These are phyloP conservation scores for Pentalonia nigronervosa DNA, from an alignment of 1,140 invertebrate genomes.

Conservation along the genomic window DNA sequence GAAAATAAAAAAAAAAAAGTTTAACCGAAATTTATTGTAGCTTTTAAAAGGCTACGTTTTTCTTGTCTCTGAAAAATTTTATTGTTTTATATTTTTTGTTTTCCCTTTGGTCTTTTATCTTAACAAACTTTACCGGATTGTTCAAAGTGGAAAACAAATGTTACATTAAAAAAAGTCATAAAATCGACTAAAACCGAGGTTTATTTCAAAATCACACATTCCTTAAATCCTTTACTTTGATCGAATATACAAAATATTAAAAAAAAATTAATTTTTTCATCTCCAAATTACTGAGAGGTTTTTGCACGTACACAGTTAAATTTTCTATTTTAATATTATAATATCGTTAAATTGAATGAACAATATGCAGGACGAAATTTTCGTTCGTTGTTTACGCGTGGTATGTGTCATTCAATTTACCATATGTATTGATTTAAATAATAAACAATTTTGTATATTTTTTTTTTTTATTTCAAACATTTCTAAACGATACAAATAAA, in stretches of 20 bases:
- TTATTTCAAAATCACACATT: background rate
- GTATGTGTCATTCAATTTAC: background rate
- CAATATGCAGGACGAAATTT: background rate
- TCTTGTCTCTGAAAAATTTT: conserved; percentile 42
- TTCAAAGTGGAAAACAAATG: conserved; percentile 30
- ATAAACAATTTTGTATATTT: background rate
- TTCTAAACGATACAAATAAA: background rate
- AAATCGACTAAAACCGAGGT: background rate
- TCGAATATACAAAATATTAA: background rate
- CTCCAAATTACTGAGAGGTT: background rate
- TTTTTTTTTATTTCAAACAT: background rate
- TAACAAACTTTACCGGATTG: background rate
- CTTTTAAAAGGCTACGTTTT: conserved; percentile 48
- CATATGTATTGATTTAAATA: background rate
- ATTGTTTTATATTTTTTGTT: conserved; percentile 44
- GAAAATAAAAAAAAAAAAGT: conserved; percentile 56
- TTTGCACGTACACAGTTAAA: background rate
- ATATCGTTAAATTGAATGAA: background rate
- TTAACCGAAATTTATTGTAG: conserved; percentile 57
- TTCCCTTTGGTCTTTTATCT: conserved; percentile 48
- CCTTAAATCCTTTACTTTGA: background rate
- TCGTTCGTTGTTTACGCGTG: background rate
- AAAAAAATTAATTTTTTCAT: background rate
- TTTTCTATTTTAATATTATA: background rate
- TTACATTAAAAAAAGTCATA: conserved; percentile 21